These are phyloP conservation scores for Cosmia pyralina DNA, from an alignment of 2,888 invertebrate species.

Conservation along the genomic window DNA sequence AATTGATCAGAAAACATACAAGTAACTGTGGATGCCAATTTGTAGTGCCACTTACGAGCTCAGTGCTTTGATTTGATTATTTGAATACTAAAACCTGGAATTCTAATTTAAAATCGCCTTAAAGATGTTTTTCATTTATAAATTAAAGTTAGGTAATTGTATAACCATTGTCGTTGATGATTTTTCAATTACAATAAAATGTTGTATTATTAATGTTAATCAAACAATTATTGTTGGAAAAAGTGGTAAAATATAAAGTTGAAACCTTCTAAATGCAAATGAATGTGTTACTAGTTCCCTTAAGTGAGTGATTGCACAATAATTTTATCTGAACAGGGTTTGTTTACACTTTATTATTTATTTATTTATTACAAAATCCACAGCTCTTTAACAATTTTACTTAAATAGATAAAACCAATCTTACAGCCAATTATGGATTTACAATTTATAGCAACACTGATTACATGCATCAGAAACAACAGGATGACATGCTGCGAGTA, in stretches of 20 bases:
- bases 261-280: neutral
- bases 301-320: neutral
- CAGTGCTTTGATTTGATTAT: neutral
- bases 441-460: too few relatives aligned
- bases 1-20: neutral
- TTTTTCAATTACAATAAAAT: neutral
- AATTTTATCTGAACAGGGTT: neutral
- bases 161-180: neutral
- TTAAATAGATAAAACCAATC: too few relatives aligned
- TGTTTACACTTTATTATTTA: neutral
- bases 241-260: neutral
- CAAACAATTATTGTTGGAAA: neutral
- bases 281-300: neutral
- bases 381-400: too few relatives aligned
- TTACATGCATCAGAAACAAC: too few relatives aligned
- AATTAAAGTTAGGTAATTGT: neutral
- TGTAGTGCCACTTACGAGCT: neutral
- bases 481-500: too few relatives aligned
- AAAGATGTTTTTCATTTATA: neutral
- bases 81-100: neutral
- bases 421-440: too few relatives aligned
- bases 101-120: too few relatives aligned
- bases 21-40: neutral
- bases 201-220: neutral
- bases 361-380: too few relatives aligned